Base-by-base conservation (phyloP, 1,140 invertebrate species). In the Chironomus tepperi region DNA sequence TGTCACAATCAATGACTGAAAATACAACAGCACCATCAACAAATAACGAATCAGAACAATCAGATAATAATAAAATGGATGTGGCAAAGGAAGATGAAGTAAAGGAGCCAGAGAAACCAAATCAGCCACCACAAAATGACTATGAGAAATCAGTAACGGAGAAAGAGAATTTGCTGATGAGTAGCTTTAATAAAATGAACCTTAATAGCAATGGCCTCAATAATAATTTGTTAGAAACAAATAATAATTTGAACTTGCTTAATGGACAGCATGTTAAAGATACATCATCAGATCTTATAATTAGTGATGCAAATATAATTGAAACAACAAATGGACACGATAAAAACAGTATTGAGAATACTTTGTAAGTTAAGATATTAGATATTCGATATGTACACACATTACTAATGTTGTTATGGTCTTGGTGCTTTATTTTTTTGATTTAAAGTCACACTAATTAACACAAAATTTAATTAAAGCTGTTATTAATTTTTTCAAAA, bases 101-200 rank as follows among this genome's bases (percentile, higher is more conserved):
- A 12, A 65, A 65, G 15, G 72, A 42, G 70, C 43, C 78, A 73
- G 47, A 79, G 12, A 77, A 78, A 16, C 65, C n/a, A 80, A 79
- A 74, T 77, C 77, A 65, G 18, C 16, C 74, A 18, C 16, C 74
- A 18, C 81, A 81, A 75, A 79, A 79, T 10, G 79, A 78, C 75
- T 82, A 82, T 76, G 81, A 82, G 76, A 79, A 82, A 76, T 79
- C 80, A 75, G 81, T 82, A 76, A 79, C 81, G 72, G 81, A 82
- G 74, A 82, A 81, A 76, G 81, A 82, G 77, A 81, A 80, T 74
- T 79, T 80, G 34, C 76, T 82, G 7, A 82, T 82, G 19, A 81
- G 81, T 21, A 82, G 78, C 34, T 82, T 82, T 76, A 80, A 81
- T 74, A 80, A 78, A 43, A 80, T 82, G 79, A 80, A 81, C 42